A percentile compares a stretch with the other conserved stretches of the same genome.
These are phyloP conservation scores for Atherinomorus stipes DNA, from an alignment of 2,113 vertebrate species.

Conservation along the genomic window DNA sequence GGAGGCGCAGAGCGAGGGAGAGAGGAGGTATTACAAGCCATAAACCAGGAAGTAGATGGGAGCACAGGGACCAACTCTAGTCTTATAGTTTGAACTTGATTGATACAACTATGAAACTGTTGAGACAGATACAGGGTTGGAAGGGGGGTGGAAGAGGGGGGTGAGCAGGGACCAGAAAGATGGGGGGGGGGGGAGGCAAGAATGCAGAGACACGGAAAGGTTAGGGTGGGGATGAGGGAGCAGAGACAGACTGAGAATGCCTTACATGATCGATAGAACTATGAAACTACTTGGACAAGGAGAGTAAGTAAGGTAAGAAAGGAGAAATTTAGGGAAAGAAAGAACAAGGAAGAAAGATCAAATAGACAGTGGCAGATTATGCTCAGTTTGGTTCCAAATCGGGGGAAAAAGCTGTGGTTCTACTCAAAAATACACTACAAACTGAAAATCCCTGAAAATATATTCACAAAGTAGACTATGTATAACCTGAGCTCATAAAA, in stretches of 20 bases:
- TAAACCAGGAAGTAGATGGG: constrained; percentile 77
- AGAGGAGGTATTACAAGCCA: constrained; percentile 64
- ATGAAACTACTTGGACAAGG: constrained; percentile 43
- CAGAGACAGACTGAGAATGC: constrained; percentile 18
- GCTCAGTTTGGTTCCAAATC: constrained; percentile 22
- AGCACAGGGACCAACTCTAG: constrained; percentile 72
- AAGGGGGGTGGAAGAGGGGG: constrained; percentile 43
- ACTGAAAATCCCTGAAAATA: constrained; percentile 16
- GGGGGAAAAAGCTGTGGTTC: constrained; percentile 1
- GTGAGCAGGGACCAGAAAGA: constrained; percentile 21
- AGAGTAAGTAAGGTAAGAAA: neutral
- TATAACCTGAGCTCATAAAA: too few relatives aligned
- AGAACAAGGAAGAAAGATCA: constrained; percentile 5
- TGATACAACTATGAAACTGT: constrained; percentile 76
- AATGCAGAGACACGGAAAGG: constrained; percentile 18
- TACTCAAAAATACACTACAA: constrained; percentile 22
- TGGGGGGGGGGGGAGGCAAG: constrained; percentile 32
- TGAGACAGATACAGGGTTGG: constrained; percentile 60
- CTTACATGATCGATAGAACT: constrained; percentile 46
- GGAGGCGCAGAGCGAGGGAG: neutral
- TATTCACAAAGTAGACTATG: neutral
- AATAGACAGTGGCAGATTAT: constrained; percentile 10
- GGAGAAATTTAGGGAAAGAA: constrained; percentile 9
- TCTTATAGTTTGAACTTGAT: constrained; percentile 80
- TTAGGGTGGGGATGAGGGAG: neutral